These are phyloP conservation scores for Neolamprologus hecqui DNA, from an alignment of 2,113 vertebrate species.

Conservation along the genomic window DNA sequence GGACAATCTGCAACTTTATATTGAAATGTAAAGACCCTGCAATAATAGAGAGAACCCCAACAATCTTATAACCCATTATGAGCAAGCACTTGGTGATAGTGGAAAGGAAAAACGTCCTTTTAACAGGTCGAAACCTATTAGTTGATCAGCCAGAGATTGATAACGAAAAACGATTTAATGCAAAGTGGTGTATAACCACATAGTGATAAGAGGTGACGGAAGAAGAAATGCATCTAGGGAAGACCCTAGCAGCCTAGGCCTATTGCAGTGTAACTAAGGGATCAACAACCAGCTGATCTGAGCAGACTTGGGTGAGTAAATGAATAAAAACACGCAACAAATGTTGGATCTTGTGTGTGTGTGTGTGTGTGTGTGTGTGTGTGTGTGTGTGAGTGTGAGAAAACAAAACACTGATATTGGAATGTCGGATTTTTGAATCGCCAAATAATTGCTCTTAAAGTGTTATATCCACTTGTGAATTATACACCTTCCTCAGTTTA, in stretches of 20 bases:
- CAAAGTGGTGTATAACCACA: not conserved
- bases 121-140: not conserved
- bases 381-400: too few species aligned
- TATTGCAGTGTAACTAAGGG: not conserved
- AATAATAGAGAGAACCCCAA: not conserved
- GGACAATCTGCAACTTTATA: not conserved
- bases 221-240: not conserved
- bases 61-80: not conserved
- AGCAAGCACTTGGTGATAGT: not conserved
- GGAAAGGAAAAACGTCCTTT: not conserved
- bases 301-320: not conserved
- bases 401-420: not conserved
- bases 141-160: not conserved
- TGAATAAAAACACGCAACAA: not conserved
- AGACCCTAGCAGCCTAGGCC: not conserved
- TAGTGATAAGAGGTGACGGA: not conserved
- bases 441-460: not conserved
- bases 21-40: not conserved
- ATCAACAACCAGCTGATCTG: not conserved
- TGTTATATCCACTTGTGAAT: not conserved
- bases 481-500: not conserved
- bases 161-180: not conserved
- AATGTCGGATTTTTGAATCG: accelerated
- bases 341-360: not conserved
- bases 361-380: not conserved